Base-by-base conservation (phyloP, 2,113 vertebrate genomes). In the Lanius collurio region DNA sequence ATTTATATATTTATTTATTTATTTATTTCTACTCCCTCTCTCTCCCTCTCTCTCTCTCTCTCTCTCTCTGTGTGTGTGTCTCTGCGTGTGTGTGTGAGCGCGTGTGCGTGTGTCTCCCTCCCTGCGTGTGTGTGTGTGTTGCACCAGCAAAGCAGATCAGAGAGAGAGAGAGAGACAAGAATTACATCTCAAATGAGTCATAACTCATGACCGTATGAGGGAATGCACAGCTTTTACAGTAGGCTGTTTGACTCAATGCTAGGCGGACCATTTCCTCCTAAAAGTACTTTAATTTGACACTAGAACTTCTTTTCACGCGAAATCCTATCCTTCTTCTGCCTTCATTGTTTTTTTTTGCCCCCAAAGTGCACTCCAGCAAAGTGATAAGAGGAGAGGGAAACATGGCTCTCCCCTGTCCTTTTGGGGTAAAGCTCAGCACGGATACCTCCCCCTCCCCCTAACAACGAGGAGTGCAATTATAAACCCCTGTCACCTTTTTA, bases 121-220 rank as follows among this genome's bases (percentile, higher is more conserved):
- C 46, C 83, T 59, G 95, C 89, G 74, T 65, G 91, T 80, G 95
- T 91, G 95, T 91, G 92, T 95, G 96, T 97, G 59, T 97, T 97
- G 96, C 97, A 96, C 97, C 96, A 96, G 98, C 95, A 96, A 96
- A 97, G 97, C 97, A 97, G 98, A 98, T 97, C 94, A 90, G 96
- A 94, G 94, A 94, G 96, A 79, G 82, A 94, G 94, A 95, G 95
- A 91, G 96, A 98, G 97, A 98, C 96, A 97, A 98, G 97, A 98
- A 98, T 98, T 98, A 96, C 97, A 98, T 98, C 98, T 98, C 98
- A 96, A 97, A 98, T 98, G 98, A 98, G 96, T 98, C 97, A 98
- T 97, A 97, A 98, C 98, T 98, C 97, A 97, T 98, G 97, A 97
- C 98, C 97, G 97, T 97, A 97, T 96, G 97, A 98, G 97, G 97